phyloP scores from a whole-genome alignment of 2,888 invertebrate genomes.

The Pristionchus japonicus region DNA sequence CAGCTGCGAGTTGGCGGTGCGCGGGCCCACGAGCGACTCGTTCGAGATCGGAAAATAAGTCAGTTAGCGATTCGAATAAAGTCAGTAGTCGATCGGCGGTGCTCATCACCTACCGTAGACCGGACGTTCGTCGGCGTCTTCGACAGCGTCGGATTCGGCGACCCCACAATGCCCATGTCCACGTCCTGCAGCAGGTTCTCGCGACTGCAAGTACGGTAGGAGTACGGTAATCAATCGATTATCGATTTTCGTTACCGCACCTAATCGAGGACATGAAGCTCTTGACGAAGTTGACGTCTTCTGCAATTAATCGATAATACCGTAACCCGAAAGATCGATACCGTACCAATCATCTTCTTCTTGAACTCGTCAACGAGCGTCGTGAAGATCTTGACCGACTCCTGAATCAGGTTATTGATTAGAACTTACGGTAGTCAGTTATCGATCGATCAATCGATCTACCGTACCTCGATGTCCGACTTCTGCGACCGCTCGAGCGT shows the following conservation, averaged over 20 bases:
- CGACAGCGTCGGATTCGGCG: slow-evolving; percentile 34
- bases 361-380: slow-evolving; percentile 42
- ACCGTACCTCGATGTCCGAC: slow-evolving; percentile 43
- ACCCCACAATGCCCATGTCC: slow-evolving; percentile 10
- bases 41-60: background rate
- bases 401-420: background rate
- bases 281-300: background rate
- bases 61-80: too few species aligned
- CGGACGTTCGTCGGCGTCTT: background rate
- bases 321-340: too few species aligned
- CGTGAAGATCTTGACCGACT: slow-evolving; percentile 45
- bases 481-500: slow-evolving; percentile 38
- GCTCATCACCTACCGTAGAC: background rate
- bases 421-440: background rate
- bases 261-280: background rate
- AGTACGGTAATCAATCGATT: background rate
- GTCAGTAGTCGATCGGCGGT: background rate
- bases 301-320: background rate
- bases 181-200: slow-evolving; percentile 9
- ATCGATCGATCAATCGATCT: too few species aligned
- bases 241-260: background rate
- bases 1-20: background rate
- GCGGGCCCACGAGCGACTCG: slow-evolving; percentile 18
- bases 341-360: background rate
- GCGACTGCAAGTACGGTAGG: background rate